Conservation (phyloP, 2,797 vertebrate genomes). For the Champsocephalus esox region DNA sequence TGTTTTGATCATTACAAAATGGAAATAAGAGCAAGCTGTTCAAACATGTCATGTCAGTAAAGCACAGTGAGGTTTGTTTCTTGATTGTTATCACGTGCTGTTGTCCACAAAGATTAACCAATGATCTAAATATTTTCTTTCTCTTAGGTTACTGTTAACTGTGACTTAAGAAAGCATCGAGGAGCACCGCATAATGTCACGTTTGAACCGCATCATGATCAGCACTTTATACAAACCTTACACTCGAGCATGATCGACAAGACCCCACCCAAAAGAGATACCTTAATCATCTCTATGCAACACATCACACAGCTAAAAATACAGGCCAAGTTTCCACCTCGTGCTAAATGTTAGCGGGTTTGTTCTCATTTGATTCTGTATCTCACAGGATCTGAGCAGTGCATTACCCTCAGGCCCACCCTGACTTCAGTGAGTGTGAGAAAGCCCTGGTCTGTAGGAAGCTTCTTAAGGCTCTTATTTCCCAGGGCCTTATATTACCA, state of each 20-base stretch:
- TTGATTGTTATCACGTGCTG: not conserved
- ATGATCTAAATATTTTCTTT: not conserved
- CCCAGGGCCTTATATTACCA: conserved; percentile 9
- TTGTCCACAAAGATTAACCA: not conserved
- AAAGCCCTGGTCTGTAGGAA: conserved; percentile 25
- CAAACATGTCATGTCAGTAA: conserved; percentile 23
- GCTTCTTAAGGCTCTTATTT: conserved; percentile 19
- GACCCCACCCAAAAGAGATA: not conserved
- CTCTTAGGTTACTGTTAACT: not conserved
- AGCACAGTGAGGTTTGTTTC: not conserved
- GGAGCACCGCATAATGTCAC: not conserved
- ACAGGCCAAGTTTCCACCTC: conserved; percentile 16
- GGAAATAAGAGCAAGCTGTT: conserved; percentile 22
- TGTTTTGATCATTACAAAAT: conserved; percentile 22
- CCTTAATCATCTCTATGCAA: conserved; percentile 5
- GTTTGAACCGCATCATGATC: not conserved
- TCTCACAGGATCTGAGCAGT: conserved; percentile 39
- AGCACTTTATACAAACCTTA: conserved; percentile 18
- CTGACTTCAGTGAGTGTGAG: conserved; percentile 33
- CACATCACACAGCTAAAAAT: conserved; percentile 31
- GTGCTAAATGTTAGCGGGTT: not conserved
- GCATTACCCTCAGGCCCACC: not conserved
- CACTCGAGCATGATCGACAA: not conserved
- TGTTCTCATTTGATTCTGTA: conserved; percentile 19
- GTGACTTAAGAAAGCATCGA: not conserved